These are phyloP conservation scores for Gandaritis pyraliata DNA, from an alignment of 2,888 invertebrate genomes.

Conservation along the genomic window DNA sequence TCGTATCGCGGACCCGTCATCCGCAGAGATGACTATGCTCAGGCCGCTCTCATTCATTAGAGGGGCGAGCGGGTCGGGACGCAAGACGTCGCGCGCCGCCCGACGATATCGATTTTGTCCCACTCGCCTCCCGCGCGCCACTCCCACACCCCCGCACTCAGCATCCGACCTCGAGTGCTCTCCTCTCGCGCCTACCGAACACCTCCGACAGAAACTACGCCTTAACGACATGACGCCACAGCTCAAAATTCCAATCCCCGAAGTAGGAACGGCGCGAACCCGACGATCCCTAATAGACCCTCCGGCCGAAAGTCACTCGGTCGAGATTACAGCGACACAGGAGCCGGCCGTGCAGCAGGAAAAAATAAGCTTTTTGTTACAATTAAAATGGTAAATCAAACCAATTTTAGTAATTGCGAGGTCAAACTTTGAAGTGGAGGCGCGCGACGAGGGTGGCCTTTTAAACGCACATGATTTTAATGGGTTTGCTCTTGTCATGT, in stretches of 20 bases:
- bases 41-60: constrained; percentile 83
- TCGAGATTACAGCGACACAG: constrained; percentile 78
- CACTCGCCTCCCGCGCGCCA: constrained; percentile 67
- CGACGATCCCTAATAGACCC: constrained; percentile 77
- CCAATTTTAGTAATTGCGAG: constrained; percentile 84
- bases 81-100: constrained; percentile 84
- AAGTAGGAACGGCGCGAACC: constrained; percentile 57
- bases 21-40: constrained; percentile 81
- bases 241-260: constrained; percentile 74
- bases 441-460: constrained; percentile 64
- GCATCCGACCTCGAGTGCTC: constrained; percentile 84
- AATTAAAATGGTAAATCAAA: constrained; percentile 85
- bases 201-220: constrained; percentile 81
- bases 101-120: constrained; percentile 83
- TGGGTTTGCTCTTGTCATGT: constrained; percentile 53
- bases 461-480: constrained; percentile 73
- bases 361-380: constrained; percentile 84
- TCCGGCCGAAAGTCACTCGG: constrained; percentile 80
- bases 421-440: constrained; percentile 78
- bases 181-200: constrained; percentile 82
- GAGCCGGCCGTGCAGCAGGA: constrained; percentile 66
- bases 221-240: constrained; percentile 78
- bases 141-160: constrained; percentile 73
- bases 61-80: constrained; percentile 70
- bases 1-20: constrained; percentile 73